These are phyloP conservation scores for Chrysolina americana DNA, from an alignment of 2,888 invertebrate species.

Conservation along the genomic window DNA sequence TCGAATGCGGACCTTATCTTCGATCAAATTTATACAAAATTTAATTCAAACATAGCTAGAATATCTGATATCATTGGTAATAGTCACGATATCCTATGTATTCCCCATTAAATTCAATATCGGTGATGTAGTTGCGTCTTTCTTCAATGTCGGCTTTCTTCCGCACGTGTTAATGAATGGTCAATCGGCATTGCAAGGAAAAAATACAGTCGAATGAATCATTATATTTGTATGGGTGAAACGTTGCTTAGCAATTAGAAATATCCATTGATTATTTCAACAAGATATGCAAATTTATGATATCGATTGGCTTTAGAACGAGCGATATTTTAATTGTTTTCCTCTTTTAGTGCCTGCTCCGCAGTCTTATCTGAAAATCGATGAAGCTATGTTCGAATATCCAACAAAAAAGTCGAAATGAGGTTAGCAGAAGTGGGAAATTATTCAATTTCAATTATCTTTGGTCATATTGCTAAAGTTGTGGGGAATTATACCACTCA, in stretches of 20 bases:
- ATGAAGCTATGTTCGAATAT: neutral
- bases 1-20: slow-evolving; percentile 63
- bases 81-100: slow-evolving; percentile 62
- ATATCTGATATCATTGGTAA: slow-evolving; percentile 67
- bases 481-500: no score
- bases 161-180: slow-evolving; percentile 10
- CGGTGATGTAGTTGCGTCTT: slow-evolving; percentile 31
- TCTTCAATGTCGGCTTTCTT: slow-evolving; percentile 15
- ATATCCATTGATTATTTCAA: slow-evolving; percentile 62
- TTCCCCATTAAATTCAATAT: slow-evolving; percentile 35
- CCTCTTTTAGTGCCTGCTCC: slow-evolving; percentile 33
- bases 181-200: slow-evolving; percentile 12
- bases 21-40: slow-evolving; percentile 69
- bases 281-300: slow-evolving; percentile 62
- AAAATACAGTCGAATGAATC: slow-evolving; percentile 47
- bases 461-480: no score
- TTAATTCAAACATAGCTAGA: slow-evolving; percentile 67
- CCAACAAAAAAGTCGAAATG: neutral
- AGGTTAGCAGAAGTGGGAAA: no score
- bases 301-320: slow-evolving; percentile 50
- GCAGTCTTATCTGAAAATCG: slow-evolving; percentile 42
- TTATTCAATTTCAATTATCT: no score
- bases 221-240: slow-evolving; percentile 64
- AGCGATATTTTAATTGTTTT: slow-evolving; percentile 50
- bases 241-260: slow-evolving; percentile 67